A percentile compares a stretch with the other conserved stretches of the same genome.
phyloP scores from a whole-genome alignment of 2,113 vertebrate genomes.

The Platycercus adscitus region DNA sequence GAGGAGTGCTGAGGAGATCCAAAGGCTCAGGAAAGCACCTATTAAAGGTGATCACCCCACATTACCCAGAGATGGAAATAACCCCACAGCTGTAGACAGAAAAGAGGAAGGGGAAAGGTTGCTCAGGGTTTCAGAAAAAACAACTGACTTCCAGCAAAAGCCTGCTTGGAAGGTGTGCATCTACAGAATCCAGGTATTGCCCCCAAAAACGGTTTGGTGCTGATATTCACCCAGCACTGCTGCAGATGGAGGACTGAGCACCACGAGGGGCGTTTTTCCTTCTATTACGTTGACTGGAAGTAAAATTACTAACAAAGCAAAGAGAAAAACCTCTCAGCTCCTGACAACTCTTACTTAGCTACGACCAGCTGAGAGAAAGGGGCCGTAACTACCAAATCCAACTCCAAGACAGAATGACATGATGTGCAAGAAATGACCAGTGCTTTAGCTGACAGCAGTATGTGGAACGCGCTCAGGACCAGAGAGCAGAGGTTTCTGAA shows the following conservation, averaged over 20 bases:
- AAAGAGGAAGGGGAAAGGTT: background rate
- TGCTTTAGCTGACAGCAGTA: background rate
- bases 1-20: background rate
- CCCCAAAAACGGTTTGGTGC: background rate
- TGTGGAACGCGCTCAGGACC: background rate
- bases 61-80: background rate
- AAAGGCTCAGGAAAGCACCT: background rate
- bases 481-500: background rate
- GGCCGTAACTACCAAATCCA: background rate
- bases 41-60: background rate
- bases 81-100: background rate
- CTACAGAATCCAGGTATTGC: background rate
- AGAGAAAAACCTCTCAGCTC: background rate
- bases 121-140: background rate
- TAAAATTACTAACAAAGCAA: background rate
- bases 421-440: background rate
- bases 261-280: background rate
- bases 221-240: background rate
- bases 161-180: background rate
- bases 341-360: background rate
- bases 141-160: background rate
- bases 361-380: background rate
- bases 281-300: background rate
- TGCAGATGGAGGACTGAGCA: background rate
- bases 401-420: background rate